Percentiles rank a stretch among this genome's conserved stretches.
Conservation (phyloP, 2,888 invertebrate genomes). For the Creontiades dilutus region DNA sequence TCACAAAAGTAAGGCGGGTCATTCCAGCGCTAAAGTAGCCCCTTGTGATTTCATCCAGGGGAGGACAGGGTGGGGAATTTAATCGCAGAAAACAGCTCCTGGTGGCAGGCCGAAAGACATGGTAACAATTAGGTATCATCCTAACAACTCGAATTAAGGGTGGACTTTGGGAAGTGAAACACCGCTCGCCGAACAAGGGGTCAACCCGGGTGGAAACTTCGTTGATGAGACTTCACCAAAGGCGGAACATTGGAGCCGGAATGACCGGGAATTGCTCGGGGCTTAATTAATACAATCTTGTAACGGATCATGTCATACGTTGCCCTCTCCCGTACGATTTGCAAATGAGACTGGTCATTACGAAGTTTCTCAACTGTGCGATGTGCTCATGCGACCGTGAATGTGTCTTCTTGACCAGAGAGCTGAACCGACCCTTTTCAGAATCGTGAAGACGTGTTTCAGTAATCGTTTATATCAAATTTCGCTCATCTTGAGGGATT, state of each 20-base stretch:
- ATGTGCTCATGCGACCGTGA: constrained; percentile 55
- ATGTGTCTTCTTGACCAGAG: constrained; percentile 59
- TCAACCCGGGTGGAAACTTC: constrained; percentile 12
- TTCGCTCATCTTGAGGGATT: too few relatives aligned
- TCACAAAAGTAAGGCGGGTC: constrained; percentile 55
- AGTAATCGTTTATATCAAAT: too few relatives aligned
- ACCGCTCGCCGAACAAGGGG: background rate
- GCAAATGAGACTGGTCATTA: constrained; percentile 67
- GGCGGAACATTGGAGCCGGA: background rate
- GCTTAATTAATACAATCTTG: constrained; percentile 68
- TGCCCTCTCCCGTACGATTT: constrained; percentile 56
- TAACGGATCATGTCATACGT: constrained; percentile 69
- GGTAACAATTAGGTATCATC: constrained; percentile 57
- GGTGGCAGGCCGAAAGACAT: constrained; percentile 40
- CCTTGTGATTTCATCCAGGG: background rate
- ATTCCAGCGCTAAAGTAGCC: constrained; percentile 34
- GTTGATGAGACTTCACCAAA: background rate
- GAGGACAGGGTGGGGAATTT: background rate
- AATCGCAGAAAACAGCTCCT: constrained; percentile 30
- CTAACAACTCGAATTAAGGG: constrained; percentile 25
- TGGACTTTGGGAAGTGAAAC: constrained; percentile 19
- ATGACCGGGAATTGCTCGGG: constrained; percentile 55
- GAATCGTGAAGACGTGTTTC: too few relatives aligned
- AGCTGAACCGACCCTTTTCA: too few relatives aligned
- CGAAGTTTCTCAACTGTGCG: constrained; percentile 64